These are phyloP conservation scores for Trogon melanurus DNA, from an alignment of 2,113 vertebrate genomes.

Conservation along the genomic window DNA sequence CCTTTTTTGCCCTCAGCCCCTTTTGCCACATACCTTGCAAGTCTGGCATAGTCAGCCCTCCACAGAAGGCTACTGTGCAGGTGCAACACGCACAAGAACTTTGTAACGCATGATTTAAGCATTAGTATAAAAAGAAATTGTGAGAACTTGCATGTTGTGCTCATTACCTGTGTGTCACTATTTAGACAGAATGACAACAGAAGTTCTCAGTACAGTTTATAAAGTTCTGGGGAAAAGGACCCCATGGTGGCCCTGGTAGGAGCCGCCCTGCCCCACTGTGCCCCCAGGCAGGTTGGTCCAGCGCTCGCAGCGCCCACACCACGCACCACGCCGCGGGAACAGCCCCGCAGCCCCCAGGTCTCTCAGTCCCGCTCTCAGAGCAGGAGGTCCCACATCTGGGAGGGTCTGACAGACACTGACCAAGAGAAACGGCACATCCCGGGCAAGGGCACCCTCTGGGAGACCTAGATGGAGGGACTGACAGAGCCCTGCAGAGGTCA, in stretches of 20 bases:
- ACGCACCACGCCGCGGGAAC: rapidly evolving
- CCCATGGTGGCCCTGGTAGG: rapidly evolving
- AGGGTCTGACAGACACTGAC: background rate
- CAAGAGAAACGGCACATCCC: background rate
- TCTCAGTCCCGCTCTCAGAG: background rate
- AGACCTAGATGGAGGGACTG: too few species aligned
- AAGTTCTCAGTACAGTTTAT: background rate
- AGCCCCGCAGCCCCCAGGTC: background rate
- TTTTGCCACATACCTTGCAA: background rate
- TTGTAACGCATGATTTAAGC: background rate
- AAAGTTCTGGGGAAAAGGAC: background rate
- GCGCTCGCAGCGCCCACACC: too few species aligned
- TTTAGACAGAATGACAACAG: rapidly evolving
- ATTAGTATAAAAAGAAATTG: background rate
- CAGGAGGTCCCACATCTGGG: rapidly evolving
- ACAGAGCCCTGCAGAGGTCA: background rate
- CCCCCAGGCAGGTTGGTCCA: too few species aligned
- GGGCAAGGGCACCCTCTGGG: background rate
- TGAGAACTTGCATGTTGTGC: too few species aligned
- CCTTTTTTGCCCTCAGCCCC: background rate
- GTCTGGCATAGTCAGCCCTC: background rate
- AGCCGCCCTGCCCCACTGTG: background rate
- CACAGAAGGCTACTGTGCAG: background rate
- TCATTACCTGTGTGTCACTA: too few species aligned
- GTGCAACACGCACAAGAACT: background rate